These are phyloP conservation scores for Redunca redunca DNA, from an alignment of 2,113 vertebrate species.

Conservation along the genomic window DNA sequence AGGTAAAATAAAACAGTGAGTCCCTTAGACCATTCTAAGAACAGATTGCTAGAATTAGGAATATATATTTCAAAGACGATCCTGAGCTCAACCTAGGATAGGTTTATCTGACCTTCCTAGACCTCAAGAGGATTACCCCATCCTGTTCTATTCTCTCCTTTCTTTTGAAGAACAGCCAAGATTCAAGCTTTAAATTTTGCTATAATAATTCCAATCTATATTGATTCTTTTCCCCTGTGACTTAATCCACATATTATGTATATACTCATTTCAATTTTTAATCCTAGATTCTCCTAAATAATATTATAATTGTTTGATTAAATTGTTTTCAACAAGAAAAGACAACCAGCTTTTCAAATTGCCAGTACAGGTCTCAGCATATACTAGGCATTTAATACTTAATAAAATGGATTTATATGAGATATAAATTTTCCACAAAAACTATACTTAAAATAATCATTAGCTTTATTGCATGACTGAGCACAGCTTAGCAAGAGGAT, in stretches of 20 bases:
- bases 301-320: not conserved
- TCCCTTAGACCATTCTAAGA: not conserved
- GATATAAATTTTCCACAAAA: not conserved
- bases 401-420: not conserved
- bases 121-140: not conserved
- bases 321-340: not conserved
- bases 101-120: not conserved
- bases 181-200: not conserved
- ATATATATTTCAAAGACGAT: not conserved
- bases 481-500: not conserved
- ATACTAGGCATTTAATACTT: not conserved
- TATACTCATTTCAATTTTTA: not conserved
- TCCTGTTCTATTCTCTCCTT: not conserved
- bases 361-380: not conserved
- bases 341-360: not conserved
- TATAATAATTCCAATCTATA: not conserved
- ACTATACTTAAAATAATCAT: not conserved
- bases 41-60: not conserved
- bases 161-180: not conserved
- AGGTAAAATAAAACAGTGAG: not conserved
- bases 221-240: not conserved
- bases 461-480: not conserved
- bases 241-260: not conserved
- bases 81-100: not conserved
- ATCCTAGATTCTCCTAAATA: not conserved